phyloP scores from a whole-genome alignment of 2,888 invertebrate species.

The Conistra vaccinii region DNA sequence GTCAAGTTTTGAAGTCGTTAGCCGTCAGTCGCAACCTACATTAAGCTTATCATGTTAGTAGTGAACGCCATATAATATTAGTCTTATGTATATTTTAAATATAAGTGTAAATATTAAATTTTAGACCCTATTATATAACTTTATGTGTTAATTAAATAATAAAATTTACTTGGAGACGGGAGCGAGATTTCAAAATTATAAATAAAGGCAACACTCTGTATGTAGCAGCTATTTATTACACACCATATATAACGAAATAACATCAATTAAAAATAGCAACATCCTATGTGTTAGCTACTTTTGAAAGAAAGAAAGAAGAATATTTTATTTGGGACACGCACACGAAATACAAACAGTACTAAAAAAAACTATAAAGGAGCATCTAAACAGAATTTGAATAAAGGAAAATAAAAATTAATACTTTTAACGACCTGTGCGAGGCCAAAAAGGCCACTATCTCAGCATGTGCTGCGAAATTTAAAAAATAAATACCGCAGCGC shows the following conservation, averaged over 20 bases:
- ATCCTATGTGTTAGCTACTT: neutral
- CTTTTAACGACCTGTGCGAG: no score
- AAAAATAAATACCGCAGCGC: no score
- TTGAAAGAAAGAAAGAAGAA: no score
- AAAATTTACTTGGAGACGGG: slow-evolving; percentile 7
- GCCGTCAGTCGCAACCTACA: slow-evolving; percentile 20
- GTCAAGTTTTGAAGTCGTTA: slow-evolving; percentile 26
- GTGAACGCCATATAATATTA: slow-evolving; percentile 63
- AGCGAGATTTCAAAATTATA: slow-evolving; percentile 6
- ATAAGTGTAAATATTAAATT: slow-evolving; percentile 61
- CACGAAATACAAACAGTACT: no score
- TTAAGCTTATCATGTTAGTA: slow-evolving; percentile 51
- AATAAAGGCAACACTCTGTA: neutral
- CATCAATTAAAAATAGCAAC: neutral
- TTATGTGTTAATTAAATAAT: slow-evolving; percentile 12
- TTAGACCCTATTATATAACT: slow-evolving; percentile 22
- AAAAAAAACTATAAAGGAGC: no score
- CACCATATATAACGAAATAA: slow-evolving; percentile 1
- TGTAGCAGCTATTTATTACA: neutral
- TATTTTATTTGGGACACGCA: no score
- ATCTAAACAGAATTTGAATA: no score
- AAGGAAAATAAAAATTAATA: no score
- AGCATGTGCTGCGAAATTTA: no score
- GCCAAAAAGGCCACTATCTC: no score
- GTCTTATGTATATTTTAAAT: slow-evolving; percentile 62